Conservation (phyloP, 2,113 vertebrate species). For the Nothobranchius kuhntae region DNA sequence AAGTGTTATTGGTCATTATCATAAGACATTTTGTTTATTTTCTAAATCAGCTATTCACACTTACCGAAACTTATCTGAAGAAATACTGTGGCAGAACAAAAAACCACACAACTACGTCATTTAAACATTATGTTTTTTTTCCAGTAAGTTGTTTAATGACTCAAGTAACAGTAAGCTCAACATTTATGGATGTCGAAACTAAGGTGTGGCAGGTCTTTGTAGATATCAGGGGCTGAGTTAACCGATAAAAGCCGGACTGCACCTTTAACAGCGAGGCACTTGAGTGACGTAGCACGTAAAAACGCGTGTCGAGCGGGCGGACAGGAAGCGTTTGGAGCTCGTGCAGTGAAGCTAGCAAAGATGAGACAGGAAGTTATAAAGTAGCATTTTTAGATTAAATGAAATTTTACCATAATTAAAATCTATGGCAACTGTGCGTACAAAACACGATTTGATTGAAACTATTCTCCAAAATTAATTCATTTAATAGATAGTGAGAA, state of each 20-base stretch:
- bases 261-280: conserved; percentile 72
- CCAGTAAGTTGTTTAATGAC: conserved; percentile 55
- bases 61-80: conserved; percentile 1
- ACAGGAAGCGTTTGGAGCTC: conserved; percentile 65
- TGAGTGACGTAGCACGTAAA: conserved; percentile 70
- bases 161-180: conserved; percentile 49
- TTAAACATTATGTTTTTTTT: conserved; percentile 26
- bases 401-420: background rate
- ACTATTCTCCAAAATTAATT: fast-evolving
- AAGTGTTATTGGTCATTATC: background rate
- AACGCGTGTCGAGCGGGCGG: conserved; percentile 61
- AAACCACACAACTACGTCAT: background rate
- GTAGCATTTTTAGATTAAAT: fast-evolving
- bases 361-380: background rate
- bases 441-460: no score
- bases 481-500: fast-evolving
- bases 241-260: conserved; percentile 64
- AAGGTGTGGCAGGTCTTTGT: conserved; percentile 67
- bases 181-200: conserved; percentile 67
- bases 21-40: background rate
- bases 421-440: background rate
- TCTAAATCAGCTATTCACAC: background rate
- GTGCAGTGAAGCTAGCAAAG: background rate
- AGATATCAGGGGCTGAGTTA: conserved; percentile 30
- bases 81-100: background rate